Percentiles rank a stretch among this genome's conserved stretches.
Conservation (phyloP, 1,140 invertebrate genomes). For the Augochlora pura region DNA sequence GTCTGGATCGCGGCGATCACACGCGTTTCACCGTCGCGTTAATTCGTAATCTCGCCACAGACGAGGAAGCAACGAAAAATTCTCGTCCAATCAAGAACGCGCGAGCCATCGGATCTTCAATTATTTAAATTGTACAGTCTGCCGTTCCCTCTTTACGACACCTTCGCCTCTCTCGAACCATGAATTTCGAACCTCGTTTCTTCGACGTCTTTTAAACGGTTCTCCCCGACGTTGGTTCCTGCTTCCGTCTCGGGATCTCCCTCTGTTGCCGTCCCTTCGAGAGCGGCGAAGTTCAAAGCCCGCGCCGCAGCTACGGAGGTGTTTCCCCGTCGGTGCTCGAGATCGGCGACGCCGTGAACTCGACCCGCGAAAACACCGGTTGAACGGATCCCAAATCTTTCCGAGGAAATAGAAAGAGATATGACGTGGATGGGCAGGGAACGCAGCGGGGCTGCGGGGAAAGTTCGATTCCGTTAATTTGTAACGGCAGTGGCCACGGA, state of each 20-base stretch:
- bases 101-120: background rate
- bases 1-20: too few relatives aligned
- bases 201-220: background rate
- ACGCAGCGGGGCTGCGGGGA: background rate
- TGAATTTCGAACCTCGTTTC: background rate
- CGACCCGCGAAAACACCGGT: too few relatives aligned
- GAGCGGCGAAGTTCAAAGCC: background rate
- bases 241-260: background rate
- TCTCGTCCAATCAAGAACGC: constrained; percentile 3
- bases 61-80: background rate
- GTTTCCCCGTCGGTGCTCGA: background rate
- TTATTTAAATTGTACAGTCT: constrained; percentile 6
- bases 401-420: background rate
- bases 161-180: constrained; percentile 5
- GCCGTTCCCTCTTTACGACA: background rate
- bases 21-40: background rate
- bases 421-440: background rate
- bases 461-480: constrained; percentile 48
- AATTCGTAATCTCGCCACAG: background rate
- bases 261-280: background rate
- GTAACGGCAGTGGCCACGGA: constrained; percentile 44
- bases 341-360: too few relatives aligned
- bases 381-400: background rate
- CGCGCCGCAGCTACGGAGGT: too few relatives aligned
- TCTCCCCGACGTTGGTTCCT: background rate